These are phyloP conservation scores for Oscarella lobularis DNA, from an alignment of 37 sponge, comb jelly and placozoan species.

Conservation along the genomic window DNA sequence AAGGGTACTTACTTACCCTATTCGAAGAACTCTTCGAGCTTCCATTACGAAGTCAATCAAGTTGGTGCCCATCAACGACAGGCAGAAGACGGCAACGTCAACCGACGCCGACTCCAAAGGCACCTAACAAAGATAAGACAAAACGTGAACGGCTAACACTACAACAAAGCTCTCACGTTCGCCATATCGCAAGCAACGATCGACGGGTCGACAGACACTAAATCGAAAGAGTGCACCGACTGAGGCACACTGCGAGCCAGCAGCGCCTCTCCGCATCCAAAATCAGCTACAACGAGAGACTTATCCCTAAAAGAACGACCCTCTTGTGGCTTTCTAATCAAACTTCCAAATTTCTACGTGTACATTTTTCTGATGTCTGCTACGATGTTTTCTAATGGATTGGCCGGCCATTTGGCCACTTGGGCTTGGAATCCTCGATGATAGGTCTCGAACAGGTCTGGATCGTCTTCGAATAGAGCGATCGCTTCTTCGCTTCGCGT, in stretches of 20 bases:
- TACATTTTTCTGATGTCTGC: constrained; percentile 15
- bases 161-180: constrained; percentile 5
- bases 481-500: constrained; percentile 37
- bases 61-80: constrained; percentile 94
- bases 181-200: constrained; percentile 91
- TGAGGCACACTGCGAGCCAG: constrained; percentile 57
- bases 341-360: too few relatives aligned
- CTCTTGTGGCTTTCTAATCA: too few relatives aligned
- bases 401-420: constrained; percentile 79
- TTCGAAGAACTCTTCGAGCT: constrained; percentile 57
- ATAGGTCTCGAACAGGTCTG: constrained; percentile 64
- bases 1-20: not conserved
- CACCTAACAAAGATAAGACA: constrained; percentile 1
- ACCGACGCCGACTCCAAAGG: constrained; percentile 49
- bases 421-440: constrained; percentile 78
- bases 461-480: constrained; percentile 57
- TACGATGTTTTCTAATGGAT: constrained; percentile 78
- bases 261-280: constrained; percentile 91
- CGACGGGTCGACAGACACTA: constrained; percentile 52
- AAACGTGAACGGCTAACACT: not conserved
- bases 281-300: constrained; percentile 55
- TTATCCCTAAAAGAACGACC: constrained; percentile 4
- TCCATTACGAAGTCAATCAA: constrained; percentile 70
- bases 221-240: constrained; percentile 78
- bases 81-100: constrained; percentile 83